Evolutionary conservation across 1,140 invertebrate genomes (phyloP).

Genomic region (Mamestra configurata): DNA sequence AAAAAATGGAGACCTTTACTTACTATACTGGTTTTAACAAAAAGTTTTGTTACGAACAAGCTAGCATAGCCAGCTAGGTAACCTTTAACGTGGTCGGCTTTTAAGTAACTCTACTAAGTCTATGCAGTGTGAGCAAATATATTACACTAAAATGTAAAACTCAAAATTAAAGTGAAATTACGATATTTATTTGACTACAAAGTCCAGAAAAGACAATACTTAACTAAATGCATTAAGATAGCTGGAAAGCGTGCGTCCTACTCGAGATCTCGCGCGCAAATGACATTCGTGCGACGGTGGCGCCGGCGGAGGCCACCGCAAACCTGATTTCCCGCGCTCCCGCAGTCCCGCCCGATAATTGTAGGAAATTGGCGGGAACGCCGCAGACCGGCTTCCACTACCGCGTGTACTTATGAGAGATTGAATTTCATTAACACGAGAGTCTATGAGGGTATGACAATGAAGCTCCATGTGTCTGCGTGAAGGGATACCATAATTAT

Average conservation of each 20-base stretch:
- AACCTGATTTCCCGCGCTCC: slow-evolving; percentile 59
- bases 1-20: no score
- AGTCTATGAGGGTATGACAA: slow-evolving; percentile 22
- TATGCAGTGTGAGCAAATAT: no score
- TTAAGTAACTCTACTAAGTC: no score
- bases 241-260: background rate
- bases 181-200: background rate
- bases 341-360: slow-evolving; percentile 56
- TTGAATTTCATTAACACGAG: slow-evolving; percentile 52
- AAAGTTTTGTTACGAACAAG: no score
- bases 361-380: slow-evolving; percentile 57
- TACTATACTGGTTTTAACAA: no score
- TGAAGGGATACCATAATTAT: no score
- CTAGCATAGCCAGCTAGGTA: no score
- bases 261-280: slow-evolving; percentile 51
- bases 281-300: slow-evolving; percentile 54
- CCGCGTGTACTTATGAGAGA: slow-evolving; percentile 49
- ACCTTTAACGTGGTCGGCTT: no score
- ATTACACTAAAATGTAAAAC: no score
- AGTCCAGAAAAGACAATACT: no score
- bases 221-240: slow-evolving; percentile 19
- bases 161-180: no score
- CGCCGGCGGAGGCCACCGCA: slow-evolving; percentile 53
- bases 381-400: slow-evolving; percentile 14
- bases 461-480: background rate